Evolutionary conservation across 2,797 vertebrate species (phyloP).

Genomic region (Pseudotriccus pelzelni): DNA sequence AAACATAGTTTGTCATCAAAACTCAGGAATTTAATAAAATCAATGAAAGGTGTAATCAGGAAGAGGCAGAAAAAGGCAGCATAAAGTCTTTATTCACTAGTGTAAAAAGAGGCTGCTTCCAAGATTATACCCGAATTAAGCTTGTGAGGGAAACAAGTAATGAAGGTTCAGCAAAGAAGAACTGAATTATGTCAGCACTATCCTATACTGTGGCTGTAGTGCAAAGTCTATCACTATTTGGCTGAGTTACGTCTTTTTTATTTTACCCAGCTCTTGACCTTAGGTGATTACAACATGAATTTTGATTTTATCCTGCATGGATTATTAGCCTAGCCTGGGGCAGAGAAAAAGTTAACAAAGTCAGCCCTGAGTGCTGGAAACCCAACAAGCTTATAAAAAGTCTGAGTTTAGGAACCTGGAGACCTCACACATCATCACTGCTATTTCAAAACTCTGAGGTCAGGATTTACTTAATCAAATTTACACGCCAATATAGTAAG

Average conservation of each 20-base stretch:
- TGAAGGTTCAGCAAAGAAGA: not conserved
- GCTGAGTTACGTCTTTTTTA: not conserved
- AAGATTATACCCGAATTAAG: not conserved
- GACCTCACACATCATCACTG: not conserved
- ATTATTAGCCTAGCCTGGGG: not conserved
- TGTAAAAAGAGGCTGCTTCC: not conserved
- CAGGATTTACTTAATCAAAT: not conserved
- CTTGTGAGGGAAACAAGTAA: not conserved
- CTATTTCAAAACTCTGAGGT: not conserved
- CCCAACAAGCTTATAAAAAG: not conserved
- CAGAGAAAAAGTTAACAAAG: not conserved
- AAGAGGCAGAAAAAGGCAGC: not conserved
- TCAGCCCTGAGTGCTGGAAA: not conserved
- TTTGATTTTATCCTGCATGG: not conserved
- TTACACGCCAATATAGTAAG: not conserved
- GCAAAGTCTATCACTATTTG: not conserved
- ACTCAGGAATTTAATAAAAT: conserved; percentile 1
- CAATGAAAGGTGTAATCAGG: not conserved
- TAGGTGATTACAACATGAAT: not conserved
- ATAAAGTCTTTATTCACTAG: not conserved
- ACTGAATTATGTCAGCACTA: not conserved
- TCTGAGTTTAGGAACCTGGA: not conserved
- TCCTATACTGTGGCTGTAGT: not conserved
- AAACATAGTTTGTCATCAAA: conserved; percentile 3
- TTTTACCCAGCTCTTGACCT: not conserved